Evolutionary conservation across 2,113 vertebrate genomes (phyloP), one percentile per base, ranked within the genome.

Genomic region (Propithecus coquereli): DNA sequence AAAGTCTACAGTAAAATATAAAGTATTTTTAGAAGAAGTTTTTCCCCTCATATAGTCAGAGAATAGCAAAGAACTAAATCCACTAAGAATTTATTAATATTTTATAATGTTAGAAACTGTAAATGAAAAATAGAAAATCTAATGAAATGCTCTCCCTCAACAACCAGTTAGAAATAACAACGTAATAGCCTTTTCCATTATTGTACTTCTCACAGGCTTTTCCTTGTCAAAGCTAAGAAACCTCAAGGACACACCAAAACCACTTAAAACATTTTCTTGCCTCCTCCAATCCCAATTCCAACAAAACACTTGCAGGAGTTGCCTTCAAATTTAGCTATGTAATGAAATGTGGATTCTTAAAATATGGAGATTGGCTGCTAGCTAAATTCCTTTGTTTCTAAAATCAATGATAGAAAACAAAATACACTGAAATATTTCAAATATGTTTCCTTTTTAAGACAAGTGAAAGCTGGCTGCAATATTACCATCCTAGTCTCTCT

Each of bases 341-440:
- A 93, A 90, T 94, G 30, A 92, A 92, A 96, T 83, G 68, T 2
- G 0, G 40, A 23, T 94, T 84, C 54, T 93, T 95, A 97, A 80
- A 97, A 93, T 59, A 87, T 4, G 40, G 85, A 96, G 52, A 96
- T 13, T 54, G 84, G 70, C 90, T 95, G 85, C 37, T 47, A 95
- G 74, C 63, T 94, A 95, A 79, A 96, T 85, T 79, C 59, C 2
- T 93, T 97, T 87, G 8, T 17, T 91, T 63, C 80, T 97, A 93
- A 96, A 96, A 96, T 54, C 57, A 87, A 74, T 90, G 87, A 90
- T 66, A 82, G 37, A 97, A 98, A 97, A 87, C 84, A 85, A 96
- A 92, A 93, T 93, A 52, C 27, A 86, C 40, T 90, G 37, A 94
- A 81, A 76, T 88, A n/a, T 81, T 96, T 93, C 80, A 20, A 90